Base-by-base conservation (phyloP, 2,113 vertebrate genomes). In the Centrocercus urophasianus region DNA sequence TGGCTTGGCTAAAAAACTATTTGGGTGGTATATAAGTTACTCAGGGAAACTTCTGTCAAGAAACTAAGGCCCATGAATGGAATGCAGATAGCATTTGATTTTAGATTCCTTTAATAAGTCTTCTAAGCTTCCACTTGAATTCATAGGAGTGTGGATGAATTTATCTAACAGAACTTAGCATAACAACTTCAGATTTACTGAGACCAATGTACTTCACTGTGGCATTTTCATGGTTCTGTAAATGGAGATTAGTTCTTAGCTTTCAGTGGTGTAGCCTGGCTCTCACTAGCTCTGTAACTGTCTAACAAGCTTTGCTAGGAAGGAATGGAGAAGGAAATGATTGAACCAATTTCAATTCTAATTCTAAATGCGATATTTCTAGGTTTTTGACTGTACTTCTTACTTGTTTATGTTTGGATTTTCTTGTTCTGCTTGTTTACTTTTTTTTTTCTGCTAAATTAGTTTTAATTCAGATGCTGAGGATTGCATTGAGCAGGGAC, bases 21-120 rank as follows among this genome's bases (percentile, higher is more conserved):
- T 6, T 83, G 77, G 30, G 52, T 90, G 43, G 24, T 69, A 28
- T 77, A 21, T 2, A 3, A 87, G 54, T 89, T 87, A 63, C 19
- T 20, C 45, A 73, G 34, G 56, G 79, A 74, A 80, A 59, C 8
- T 89, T 89, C 74, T 93, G 63, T 94, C 54, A 85, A 83, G 78
- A 45, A 73, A 40, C 66, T 89, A 64, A 80, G 30, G 65, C 59
- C 48, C 45, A 6, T 90, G 72, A 88, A 90, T 77, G 76, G 65
- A 91, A 90, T 80, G 60, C 50, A 90, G 84, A 86, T 81, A 81
- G 4, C 18, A 19, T 88, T 88, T 88, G 4, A 71, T 71, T 86
- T 95, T 77, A 71, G 32, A 11, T 84, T 81, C 7, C 70, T 86
- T 79, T 71, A 69, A 11, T 87, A 65, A 65, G 43, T 38, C 32